Evolutionary conservation across 2,888 invertebrate species (phyloP), one percentile per base, ranked within the genome.

Genomic region (Hoplodrina blanda): DNA sequence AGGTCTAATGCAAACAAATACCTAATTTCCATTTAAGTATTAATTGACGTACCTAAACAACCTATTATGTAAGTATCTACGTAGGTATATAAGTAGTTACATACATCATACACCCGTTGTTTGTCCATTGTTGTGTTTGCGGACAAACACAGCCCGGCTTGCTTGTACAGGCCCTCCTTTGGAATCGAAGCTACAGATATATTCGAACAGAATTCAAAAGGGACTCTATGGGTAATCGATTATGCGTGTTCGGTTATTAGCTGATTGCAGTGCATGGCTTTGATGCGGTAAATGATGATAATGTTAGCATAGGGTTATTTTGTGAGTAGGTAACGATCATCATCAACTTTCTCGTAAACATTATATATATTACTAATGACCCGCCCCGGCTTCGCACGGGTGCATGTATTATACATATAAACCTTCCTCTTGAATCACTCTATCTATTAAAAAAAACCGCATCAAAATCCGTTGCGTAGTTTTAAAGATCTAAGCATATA

Each of bases 61-160:
- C 49, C n/a, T 41, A 17, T 52, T 60, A 62, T 41, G 54, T 75
- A 73, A 33, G 67, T 66, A 55, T n/a, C 25, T 69, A 55, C 41
- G 15, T 55, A 71, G 49, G 17, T 64, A 62, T 52, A 19, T 62
- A 70, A 55, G 20, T 57, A 69, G 25, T 37, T 56, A 69, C 70
- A 80, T 72, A 37, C 8, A 33, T 33, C 33, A 33, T 33, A 82
- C 73, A 73, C 52, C 74, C 73, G 85, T 83, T 88, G 88, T 87
- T 89, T 88, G 83, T 64, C 57, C 65, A 81, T 75, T 80, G 76
- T 81, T 78, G 69, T 88, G 85, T 89, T 90, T 89, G 83, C 79
- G 54, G 59, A 84, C 87, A 87, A 88, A 90, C 84, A 88, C 25
- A 65, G 67, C 60, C 70, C 59, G 73, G 73, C 62, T 75, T 84